A percentile compares a stretch with the other conserved stretches of the same genome.
These are phyloP conservation scores for Oncopeltus fasciatus DNA, from an alignment of 1,140 invertebrate species.

Conservation along the genomic window DNA sequence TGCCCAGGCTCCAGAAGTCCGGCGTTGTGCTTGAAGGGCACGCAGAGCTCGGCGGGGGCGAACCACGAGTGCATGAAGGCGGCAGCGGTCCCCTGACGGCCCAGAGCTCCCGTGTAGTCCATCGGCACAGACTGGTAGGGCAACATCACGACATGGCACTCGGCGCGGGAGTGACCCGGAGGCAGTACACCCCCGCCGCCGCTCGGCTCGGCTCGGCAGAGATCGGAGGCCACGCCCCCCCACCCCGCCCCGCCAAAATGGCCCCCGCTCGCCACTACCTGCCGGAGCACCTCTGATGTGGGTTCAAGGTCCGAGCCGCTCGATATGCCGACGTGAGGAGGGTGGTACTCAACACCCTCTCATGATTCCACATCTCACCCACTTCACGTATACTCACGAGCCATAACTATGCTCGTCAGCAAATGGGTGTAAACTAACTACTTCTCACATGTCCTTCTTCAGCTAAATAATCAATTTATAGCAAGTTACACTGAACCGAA, in stretches of 20 bases:
- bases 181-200: slow-evolving; percentile 1
- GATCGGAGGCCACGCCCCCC: neutral
- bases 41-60: slow-evolving; percentile 79
- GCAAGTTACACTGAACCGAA: no score
- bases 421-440: no score
- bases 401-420: no score
- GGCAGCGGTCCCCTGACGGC: slow-evolving; percentile 60
- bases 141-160: slow-evolving; percentile 42
- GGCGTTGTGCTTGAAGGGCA: slow-evolving; percentile 61
- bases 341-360: neutral
- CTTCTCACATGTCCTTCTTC: no score
- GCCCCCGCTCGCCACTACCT: slow-evolving; percentile 2
- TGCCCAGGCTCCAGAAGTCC: slow-evolving; percentile 81
- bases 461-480: no score
- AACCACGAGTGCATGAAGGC: slow-evolving; percentile 80
- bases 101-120: slow-evolving; percentile 67
- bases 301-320: slow-evolving; percentile 2
- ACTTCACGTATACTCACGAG: no score
- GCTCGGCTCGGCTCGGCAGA: neutral
- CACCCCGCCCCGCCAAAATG: slow-evolving; percentile 7
- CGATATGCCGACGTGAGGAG: neutral
- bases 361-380: neutral
- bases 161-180: neutral
- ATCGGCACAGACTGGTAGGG: slow-evolving; percentile 75
- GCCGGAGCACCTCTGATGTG: neutral